Base-by-base conservation (phyloP, 2,113 vertebrate species). In the Willisornis vidua region DNA sequence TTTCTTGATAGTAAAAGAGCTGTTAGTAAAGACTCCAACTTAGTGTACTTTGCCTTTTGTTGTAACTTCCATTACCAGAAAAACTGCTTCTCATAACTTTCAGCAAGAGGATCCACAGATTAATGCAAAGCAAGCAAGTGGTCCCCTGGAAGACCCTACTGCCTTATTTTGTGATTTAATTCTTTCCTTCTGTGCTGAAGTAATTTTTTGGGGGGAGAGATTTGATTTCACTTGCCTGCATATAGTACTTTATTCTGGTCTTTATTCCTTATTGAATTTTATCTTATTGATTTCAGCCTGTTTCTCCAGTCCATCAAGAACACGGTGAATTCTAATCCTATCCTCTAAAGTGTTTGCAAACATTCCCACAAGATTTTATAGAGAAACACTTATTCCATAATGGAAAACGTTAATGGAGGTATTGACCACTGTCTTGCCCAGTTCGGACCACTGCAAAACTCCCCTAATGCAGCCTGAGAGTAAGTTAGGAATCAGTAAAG, bases 21-120 rank as follows among this genome's bases (percentile, higher is more conserved):
- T 74, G 4, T 62, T 59, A 89, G 19, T 19, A 75, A 73, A 62
- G 14, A 35, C 6, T 35, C 59, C 35, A 48, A 10, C 7, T 6
- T 19, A 33, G 33, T 3, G 6, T 35, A 31, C 5, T 18, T 68
- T 72, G 19, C 19, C 15, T 91, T 82, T 79, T 9, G 1, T 43
- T 65, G 15, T 33, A 68, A 59, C 9, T 19, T 86, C 10, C 23
- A 73, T 57, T 49, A 33, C 33, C 23, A 52, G 26, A 75, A 78
- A 75, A 25, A 55, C 10, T 1, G 1, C 8, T 61, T 9, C 6
- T 46, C 23, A 5, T 55, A 75, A 48, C 0, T 5, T 24, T 14
- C 8, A 51, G 33, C 6, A 71, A 65, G 17, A 81, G 10, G 4
- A 87, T 75, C 31, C 11, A 26, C 7, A 37, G 37, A 71, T 46